These are phyloP conservation scores for Isotomurus palustris DNA, from an alignment of 2,888 invertebrate genomes.

Conservation along the genomic window DNA sequence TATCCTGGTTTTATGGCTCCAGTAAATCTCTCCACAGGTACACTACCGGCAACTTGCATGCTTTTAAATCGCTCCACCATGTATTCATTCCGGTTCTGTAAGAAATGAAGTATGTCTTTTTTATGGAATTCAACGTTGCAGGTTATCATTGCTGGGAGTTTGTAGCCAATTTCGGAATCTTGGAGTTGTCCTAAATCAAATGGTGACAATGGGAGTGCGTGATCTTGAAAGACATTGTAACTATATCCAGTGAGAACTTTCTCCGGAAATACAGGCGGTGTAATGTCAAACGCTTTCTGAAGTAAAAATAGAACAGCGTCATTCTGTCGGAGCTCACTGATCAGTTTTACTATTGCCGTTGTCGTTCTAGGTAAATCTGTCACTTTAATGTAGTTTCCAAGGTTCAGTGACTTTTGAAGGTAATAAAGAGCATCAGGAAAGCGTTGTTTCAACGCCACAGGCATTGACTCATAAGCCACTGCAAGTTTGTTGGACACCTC, in stretches of 20 bases:
- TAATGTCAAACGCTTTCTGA: constrained; percentile 13
- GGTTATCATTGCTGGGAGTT: constrained; percentile 13
- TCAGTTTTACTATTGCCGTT: constrained; percentile 7
- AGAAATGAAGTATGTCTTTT: constrained; percentile 4
- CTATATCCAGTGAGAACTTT: constrained; percentile 18
- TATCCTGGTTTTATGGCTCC: constrained; percentile 10
- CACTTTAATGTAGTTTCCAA: constrained; percentile 4
- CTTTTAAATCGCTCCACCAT: neutral
- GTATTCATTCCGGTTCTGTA: constrained; percentile 8
- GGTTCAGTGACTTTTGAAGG: constrained; percentile 18
- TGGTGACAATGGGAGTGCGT: constrained; percentile 1
- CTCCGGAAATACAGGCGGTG: constrained; percentile 11
- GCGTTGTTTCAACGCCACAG: neutral
- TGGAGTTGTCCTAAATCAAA: constrained; percentile 10
- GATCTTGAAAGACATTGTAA: constrained; percentile 27
- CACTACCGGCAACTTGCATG: constrained; percentile 16
- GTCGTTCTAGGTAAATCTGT: constrained; percentile 23
- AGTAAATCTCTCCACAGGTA: constrained; percentile 1
- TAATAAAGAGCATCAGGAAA: constrained; percentile 12
- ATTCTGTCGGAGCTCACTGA: constrained; percentile 13
- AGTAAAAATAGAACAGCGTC: constrained; percentile 17
- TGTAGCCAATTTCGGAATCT: constrained; percentile 28
- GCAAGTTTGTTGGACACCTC: constrained; percentile 16
- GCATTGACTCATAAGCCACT: neutral
- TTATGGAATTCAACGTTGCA: neutral